Evolutionary conservation across 2,113 vertebrate genomes (phyloP).

Genomic region (Copsychus sechellarum): DNA sequence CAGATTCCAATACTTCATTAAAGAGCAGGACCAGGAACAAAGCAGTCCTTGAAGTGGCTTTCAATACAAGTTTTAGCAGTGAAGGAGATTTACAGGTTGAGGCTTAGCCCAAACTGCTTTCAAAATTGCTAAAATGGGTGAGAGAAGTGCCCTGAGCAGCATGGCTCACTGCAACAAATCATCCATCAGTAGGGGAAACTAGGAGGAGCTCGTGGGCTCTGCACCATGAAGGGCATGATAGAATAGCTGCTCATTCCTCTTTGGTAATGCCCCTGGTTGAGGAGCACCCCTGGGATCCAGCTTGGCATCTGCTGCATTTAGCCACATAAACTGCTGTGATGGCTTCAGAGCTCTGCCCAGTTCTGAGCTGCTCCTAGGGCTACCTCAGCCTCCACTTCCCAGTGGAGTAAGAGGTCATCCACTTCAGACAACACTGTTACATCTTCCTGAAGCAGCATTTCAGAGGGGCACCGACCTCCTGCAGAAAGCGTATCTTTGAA

Average conservation of each 20-base stretch:
- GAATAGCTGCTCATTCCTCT: not conserved
- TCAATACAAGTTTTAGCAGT: slow-evolving; percentile 33
- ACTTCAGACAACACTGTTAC: not conserved
- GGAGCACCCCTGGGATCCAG: not conserved
- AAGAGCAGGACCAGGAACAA: slow-evolving; percentile 59
- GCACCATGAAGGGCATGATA: fast-evolving
- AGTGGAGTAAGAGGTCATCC: not conserved
- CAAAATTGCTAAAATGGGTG: not conserved
- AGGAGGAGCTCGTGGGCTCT: not conserved
- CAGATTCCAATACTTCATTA: slow-evolving; percentile 66
- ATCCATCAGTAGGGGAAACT: not conserved
- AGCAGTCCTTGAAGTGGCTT: slow-evolving; percentile 64
- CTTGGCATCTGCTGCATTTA: not conserved
- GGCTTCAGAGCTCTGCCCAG: not conserved
- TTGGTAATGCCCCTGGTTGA: not conserved
- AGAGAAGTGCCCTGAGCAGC: slow-evolving; percentile 9
- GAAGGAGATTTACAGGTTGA: slow-evolving; percentile 33
- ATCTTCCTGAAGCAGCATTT: not conserved
- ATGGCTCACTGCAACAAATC: not conserved
- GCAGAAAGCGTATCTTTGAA: not conserved
- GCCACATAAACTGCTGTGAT: fast-evolving
- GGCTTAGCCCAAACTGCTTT: not conserved
- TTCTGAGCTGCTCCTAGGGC: not conserved
- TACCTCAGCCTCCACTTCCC: not conserved
- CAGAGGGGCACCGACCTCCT: not conserved